These are phyloP conservation scores for Uloborus plumipes DNA, from an alignment of 2,888 invertebrate genomes.

Conservation along the genomic window DNA sequence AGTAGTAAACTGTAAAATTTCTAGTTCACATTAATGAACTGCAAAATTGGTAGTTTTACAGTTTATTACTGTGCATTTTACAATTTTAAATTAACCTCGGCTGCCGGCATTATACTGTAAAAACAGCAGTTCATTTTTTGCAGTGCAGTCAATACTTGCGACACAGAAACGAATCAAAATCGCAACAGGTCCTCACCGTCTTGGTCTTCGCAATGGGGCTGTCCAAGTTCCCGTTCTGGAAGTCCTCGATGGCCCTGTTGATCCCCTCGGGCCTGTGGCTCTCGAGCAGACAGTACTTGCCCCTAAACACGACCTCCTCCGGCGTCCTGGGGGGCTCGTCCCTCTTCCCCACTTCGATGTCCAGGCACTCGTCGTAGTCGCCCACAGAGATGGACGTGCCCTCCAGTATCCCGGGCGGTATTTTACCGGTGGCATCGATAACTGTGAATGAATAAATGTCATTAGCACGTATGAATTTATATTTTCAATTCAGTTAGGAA, in stretches of 20 bases:
- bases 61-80: no score
- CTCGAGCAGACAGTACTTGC: constrained; percentile 54
- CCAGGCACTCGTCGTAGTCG: constrained; percentile 62
- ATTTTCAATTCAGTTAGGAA: no score
- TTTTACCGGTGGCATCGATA: constrained; percentile 60
- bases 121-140: no score
- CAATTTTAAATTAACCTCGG: no score
- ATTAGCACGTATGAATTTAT: no score
- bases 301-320: constrained; percentile 28
- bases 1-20: no score
- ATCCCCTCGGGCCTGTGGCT: constrained; percentile 39
- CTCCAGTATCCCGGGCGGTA: constrained; percentile 63
- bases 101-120: no score
- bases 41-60: no score
- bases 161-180: no score
- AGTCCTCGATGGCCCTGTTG: constrained; percentile 46
- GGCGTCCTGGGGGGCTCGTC: constrained; percentile 24
- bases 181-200: constrained; percentile 33
- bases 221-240: constrained; percentile 33
- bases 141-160: no score
- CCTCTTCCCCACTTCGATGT: constrained; percentile 46
- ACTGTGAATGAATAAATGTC: no score
- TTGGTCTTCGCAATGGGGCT: constrained; percentile 48
- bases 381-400: constrained; percentile 52
- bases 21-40: no score